Evolutionary conservation across 2,113 vertebrate genomes (phyloP), one percentile per base, ranked within the genome.

Genomic region (Takifugu flavidus): DNA sequence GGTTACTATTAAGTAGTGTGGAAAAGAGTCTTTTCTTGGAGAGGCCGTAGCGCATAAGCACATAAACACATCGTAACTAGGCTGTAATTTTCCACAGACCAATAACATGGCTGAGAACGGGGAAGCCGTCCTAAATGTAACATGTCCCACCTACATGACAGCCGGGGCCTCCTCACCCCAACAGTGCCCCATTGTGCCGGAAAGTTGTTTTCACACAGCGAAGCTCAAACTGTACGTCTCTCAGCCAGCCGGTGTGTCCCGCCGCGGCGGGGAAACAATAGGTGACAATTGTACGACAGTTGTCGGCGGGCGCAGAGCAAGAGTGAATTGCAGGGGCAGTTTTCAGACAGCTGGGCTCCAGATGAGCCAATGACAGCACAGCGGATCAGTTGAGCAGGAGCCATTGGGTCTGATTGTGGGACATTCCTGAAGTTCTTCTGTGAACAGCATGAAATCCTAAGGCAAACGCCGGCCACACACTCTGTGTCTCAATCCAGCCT

Each of bases 391-490:
- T 59, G 73, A 72, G 67, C 77, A 59, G 79, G 85, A 86, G 83
- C 80, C 85, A 81, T 62, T 12, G 67, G 67, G 79, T 85, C 85
- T 82, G 76, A 79, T 69, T 78, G 82, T 59, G 78, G 79, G 72
- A 82, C 82, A 87, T 89, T 89, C 87, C 79, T 86, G 56, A 70
- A 86, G 84, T 83, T 64, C 75, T 81, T 86, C 67, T 79, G 72
- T 86, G 70, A 84, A 77, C 79, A 76, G 81, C 72, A 65, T 83
- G 78, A 86, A 89, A 86, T 86, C 76, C 72, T 70, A 71, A 75
- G 70, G 81, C 82, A 85, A 89, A 89, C 84, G 79, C 50, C 58
- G 80, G 75, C 82, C 80, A 80, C 83, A 74, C 83, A 78, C 72
- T 70, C 70, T 27, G 56, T 45, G 49, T 31, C 62, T 58, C 74